phyloP scores from a whole-genome alignment of 2,888 invertebrate species.

The Pheosia tremula region DNA sequence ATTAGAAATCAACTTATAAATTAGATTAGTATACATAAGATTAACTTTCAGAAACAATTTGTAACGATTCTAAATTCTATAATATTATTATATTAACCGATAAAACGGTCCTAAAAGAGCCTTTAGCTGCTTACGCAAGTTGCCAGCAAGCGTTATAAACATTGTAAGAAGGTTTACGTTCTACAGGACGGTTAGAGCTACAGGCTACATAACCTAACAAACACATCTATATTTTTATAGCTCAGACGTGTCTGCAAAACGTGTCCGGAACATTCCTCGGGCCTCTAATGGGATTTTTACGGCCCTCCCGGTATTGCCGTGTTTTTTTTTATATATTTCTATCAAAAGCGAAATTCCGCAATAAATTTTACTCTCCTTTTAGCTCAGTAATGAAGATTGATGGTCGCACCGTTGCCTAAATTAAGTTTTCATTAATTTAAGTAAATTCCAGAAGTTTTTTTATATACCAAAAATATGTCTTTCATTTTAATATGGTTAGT shows the following conservation, averaged over 20 bases:
- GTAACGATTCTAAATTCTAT: background rate
- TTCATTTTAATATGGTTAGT: background rate
- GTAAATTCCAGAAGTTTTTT: constrained; percentile 11
- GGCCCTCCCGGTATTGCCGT: background rate
- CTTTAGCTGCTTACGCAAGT: too few relatives aligned
- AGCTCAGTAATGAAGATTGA: constrained; percentile 37
- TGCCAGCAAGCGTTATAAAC: too few relatives aligned
- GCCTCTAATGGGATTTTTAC: constrained; percentile 3
- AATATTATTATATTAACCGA: too few relatives aligned
- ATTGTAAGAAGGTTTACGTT: too few relatives aligned
- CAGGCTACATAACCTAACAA: background rate
- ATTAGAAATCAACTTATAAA: constrained; percentile 18
- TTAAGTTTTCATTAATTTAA: constrained; percentile 26
- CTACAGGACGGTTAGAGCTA: too few relatives aligned
- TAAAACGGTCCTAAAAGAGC: too few relatives aligned
- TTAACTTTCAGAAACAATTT: constrained; percentile 13
- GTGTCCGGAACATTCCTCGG: background rate
- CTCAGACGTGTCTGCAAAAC: background rate
- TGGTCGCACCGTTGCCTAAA: constrained; percentile 19
- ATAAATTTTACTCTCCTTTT: constrained; percentile 4
- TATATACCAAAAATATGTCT: background rate
- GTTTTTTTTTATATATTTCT: background rate
- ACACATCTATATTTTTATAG: background rate
- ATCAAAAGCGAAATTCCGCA: background rate
- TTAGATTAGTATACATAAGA: constrained; percentile 15